These are phyloP conservation scores for Actinia tenebrosa DNA, from an alignment of 64 coral and sea anemone species.

Conservation along the genomic window DNA sequence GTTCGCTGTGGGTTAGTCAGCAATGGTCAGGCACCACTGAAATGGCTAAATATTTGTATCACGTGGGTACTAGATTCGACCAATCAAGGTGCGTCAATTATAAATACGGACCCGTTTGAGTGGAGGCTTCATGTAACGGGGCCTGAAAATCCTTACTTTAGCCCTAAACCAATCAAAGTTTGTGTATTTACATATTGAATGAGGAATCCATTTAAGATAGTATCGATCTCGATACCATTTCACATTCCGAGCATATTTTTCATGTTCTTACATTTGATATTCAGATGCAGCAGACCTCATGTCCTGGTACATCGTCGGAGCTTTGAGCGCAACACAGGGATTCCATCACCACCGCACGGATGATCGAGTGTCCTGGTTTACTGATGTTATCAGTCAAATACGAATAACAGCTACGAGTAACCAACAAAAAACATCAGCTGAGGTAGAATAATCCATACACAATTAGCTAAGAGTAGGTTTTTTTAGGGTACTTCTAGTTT, in stretches of 20 bases:
- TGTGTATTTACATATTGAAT: neutral
- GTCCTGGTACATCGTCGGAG: neutral
- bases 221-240: too few species aligned
- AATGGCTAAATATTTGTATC: constrained; percentile 46
- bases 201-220: neutral
- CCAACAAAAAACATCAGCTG: neutral
- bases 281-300: neutral
- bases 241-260: neutral
- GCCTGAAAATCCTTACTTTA: too few species aligned
- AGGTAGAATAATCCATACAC: neutral
- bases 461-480: too few species aligned
- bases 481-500: too few species aligned
- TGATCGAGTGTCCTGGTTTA: constrained; percentile 12
- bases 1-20: constrained; percentile 25
- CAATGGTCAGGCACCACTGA: constrained; percentile 10
- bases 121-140: too few species aligned
- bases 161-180: neutral
- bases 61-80: constrained; percentile 14
- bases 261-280: neutral
- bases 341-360: neutral
- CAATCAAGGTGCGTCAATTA: neutral
- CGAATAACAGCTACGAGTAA: neutral
- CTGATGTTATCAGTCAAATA: constrained; percentile 14
- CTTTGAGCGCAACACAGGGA: neutral
- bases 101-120: too few species aligned